Conservation (phyloP, 1,140 invertebrate genomes). For the Drosophila paulistorum region DNA sequence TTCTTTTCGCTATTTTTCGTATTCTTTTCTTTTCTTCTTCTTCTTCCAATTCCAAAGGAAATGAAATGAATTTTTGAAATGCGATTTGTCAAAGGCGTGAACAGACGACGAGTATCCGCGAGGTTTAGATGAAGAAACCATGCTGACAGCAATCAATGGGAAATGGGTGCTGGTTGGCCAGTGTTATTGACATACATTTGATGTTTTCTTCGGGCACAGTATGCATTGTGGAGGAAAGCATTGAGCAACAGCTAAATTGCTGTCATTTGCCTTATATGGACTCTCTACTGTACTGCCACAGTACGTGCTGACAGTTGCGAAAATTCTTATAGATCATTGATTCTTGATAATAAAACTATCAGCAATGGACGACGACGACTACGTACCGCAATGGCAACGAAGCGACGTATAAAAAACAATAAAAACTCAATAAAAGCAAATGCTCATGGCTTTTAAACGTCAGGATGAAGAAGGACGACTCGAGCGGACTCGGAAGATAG, state of each 20-base stretch:
- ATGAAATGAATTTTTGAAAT: constrained; percentile 74
- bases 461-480: constrained; percentile 48
- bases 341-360: constrained; percentile 79
- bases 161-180: constrained; percentile 50
- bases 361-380: constrained; percentile 38
- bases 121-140: constrained; percentile 16
- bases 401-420: constrained; percentile 75
- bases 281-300: constrained; percentile 24
- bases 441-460: constrained; percentile 75
- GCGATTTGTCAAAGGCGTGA: constrained; percentile 55
- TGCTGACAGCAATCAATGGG: constrained; percentile 53
- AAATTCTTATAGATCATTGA: constrained; percentile 77
- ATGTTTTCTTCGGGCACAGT: constrained; percentile 51
- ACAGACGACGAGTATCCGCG: constrained; percentile 1
- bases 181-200: constrained; percentile 72
- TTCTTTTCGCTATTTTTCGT: constrained; percentile 13
- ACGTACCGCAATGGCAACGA: constrained; percentile 34
- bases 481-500: constrained; percentile 14
- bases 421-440: constrained; percentile 80
- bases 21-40: constrained; percentile 28
- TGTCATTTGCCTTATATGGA: background rate
- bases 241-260: constrained; percentile 1
- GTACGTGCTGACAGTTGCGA: constrained; percentile 56
- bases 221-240: constrained; percentile 26
- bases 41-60: constrained; percentile 43